These are phyloP conservation scores for Olivierus martensii DNA, from an alignment of 1,140 invertebrate species.

Conservation along the genomic window DNA sequence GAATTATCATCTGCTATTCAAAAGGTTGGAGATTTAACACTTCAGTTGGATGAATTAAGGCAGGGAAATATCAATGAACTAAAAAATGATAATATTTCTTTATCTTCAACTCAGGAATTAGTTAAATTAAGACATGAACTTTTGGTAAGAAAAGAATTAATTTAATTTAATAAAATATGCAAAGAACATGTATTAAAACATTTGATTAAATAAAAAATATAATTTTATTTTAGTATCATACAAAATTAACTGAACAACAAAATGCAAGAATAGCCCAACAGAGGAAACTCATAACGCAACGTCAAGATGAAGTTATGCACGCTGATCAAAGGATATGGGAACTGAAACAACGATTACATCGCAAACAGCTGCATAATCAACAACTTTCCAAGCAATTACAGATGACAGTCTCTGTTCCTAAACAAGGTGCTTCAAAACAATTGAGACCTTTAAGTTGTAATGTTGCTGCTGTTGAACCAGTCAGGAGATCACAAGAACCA, in stretches of 20 bases:
- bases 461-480: slow-evolving; percentile 76
- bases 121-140: slow-evolving; percentile 75
- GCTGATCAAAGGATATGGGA: slow-evolving; percentile 88
- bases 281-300: slow-evolving; percentile 62
- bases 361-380: slow-evolving; percentile 70
- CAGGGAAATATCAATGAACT: slow-evolving; percentile 26
- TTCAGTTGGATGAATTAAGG: slow-evolving; percentile 78
- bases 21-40: slow-evolving; percentile 86
- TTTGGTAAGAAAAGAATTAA: slow-evolving; percentile 47
- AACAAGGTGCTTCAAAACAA: slow-evolving; percentile 21
- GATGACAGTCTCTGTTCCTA: slow-evolving; percentile 14
- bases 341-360: slow-evolving; percentile 73
- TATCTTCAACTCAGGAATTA: slow-evolving; percentile 63
- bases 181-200: not conserved
- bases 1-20: slow-evolving; percentile 85
- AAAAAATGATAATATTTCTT: slow-evolving; percentile 42
- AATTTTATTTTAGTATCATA: slow-evolving; percentile 57
- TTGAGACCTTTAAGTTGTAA: slow-evolving; percentile 15
- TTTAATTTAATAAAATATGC: not conserved
- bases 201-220: not conserved
- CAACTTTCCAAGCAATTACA: slow-evolving; percentile 62
- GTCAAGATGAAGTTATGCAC: slow-evolving; percentile 74
- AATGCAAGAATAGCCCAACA: slow-evolving; percentile 71
- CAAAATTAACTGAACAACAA: slow-evolving; percentile 90
- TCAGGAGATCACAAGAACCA: slow-evolving; percentile 43